phyloP scores from a whole-genome alignment of 2,113 vertebrate species.

The Galbula dea region DNA sequence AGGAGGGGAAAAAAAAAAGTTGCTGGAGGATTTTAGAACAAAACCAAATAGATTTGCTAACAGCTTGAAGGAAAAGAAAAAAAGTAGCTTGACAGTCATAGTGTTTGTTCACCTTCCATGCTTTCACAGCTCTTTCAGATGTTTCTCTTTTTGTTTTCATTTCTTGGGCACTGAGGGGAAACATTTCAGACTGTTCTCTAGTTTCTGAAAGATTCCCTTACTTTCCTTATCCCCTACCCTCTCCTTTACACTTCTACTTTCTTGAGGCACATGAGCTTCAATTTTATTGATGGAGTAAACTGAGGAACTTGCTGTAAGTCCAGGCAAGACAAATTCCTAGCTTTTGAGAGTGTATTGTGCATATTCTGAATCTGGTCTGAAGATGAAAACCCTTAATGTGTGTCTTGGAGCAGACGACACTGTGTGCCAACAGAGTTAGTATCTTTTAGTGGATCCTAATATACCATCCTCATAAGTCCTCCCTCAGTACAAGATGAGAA shows the following conservation, averaged over 20 bases:
- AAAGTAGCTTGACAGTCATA: background rate
- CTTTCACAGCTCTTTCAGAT: background rate
- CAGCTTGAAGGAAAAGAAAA: background rate
- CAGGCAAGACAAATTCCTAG: background rate
- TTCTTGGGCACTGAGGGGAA: background rate
- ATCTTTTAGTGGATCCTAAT: background rate
- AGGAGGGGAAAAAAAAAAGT: background rate
- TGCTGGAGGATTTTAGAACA: background rate
- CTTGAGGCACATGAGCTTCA: background rate
- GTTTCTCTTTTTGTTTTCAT: background rate
- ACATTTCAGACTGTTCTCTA: background rate
- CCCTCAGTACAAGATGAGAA: background rate
- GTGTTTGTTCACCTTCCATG: background rate
- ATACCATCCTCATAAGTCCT: background rate
- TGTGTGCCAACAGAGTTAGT: background rate
- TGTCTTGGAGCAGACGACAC: background rate
- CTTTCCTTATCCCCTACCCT: accelerated
- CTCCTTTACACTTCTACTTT: background rate
- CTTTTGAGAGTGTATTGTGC: background rate
- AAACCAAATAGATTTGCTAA: background rate
- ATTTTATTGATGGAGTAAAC: background rate
- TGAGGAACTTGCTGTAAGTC: background rate
- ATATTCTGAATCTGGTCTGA: background rate
- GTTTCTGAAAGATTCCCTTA: background rate
- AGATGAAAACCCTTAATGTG: background rate